Conservation (phyloP, 1,140 invertebrate species). For the Capitella teleta region DNA sequence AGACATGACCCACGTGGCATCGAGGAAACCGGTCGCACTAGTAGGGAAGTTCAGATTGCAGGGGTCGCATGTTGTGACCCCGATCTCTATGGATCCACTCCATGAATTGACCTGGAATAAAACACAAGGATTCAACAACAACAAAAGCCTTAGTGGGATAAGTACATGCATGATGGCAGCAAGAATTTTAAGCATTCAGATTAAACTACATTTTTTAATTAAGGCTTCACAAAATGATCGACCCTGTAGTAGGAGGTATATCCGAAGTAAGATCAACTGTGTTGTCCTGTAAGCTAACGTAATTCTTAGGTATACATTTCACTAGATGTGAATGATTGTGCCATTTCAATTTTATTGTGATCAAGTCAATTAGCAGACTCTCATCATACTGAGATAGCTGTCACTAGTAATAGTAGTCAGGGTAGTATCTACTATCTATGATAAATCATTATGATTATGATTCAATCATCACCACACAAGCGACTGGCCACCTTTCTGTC, state of each 20-base stretch:
- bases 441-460: not conserved
- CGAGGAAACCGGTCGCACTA: slow-evolving; percentile 69
- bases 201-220: not conserved
- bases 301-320: not conserved
- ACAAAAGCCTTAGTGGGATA: not conserved
- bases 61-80: slow-evolving; percentile 74
- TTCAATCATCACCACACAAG: not conserved
- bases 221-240: not conserved
- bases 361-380: not conserved
- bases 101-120: slow-evolving; percentile 46
- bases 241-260: not conserved
- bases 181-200: not conserved
- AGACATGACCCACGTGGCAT: slow-evolving; percentile 82
- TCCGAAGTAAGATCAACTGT: too few relatives aligned
- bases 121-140: not conserved
- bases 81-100: slow-evolving; percentile 86
- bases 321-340: not conserved
- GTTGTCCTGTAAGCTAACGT: too few relatives aligned
- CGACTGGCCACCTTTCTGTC: slow-evolving; percentile 62
- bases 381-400: not conserved
- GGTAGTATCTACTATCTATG: not conserved
- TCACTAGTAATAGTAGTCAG: not conserved
- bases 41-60: slow-evolving; percentile 66
- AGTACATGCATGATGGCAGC: not conserved
- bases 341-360: not conserved